Percentiles rank a stretch among this genome's conserved stretches.
phyloP scores from a whole-genome alignment of 2,888 invertebrate species.

The Stenoptilia bipunctidactyla region DNA sequence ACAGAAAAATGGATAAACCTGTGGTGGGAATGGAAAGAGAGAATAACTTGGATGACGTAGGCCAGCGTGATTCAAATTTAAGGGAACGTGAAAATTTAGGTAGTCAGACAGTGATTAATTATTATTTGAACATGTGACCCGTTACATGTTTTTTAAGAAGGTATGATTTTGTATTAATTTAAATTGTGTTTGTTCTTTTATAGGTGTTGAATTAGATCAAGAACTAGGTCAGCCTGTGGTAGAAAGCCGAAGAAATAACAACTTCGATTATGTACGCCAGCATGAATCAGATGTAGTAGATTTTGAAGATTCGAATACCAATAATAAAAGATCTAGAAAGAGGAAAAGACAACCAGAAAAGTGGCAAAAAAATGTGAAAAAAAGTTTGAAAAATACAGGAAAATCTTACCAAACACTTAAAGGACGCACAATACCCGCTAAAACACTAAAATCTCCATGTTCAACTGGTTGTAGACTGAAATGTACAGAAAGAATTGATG shows the following conservation, averaged over 20 bases:
- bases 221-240: not conserved
- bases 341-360: constrained; percentile 1
- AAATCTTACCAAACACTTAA: constrained; percentile 5
- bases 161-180: too few species aligned
- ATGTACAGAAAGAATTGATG: constrained; percentile 2
- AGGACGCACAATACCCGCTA: constrained; percentile 5
- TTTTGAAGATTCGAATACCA: not conserved
- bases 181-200: not conserved
- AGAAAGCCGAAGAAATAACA: too few species aligned
- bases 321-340: constrained; percentile 3
- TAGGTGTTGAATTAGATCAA: constrained; percentile 2
- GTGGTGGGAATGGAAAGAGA: too few species aligned
- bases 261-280: too few species aligned
- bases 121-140: too few species aligned
- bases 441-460: constrained; percentile 5
- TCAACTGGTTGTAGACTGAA: not conserved
- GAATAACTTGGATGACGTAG: too few species aligned
- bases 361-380: constrained; percentile 3
- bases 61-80: too few species aligned
- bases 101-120: too few species aligned
- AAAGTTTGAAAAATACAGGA: constrained; percentile 4
- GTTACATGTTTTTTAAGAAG: too few species aligned
- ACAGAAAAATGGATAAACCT: too few species aligned
- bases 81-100: too few species aligned
- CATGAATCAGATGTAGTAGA: not conserved